These are phyloP conservation scores for Falco rusticolus DNA, from an alignment of 2,797 vertebrate genomes.

Conservation along the genomic window DNA sequence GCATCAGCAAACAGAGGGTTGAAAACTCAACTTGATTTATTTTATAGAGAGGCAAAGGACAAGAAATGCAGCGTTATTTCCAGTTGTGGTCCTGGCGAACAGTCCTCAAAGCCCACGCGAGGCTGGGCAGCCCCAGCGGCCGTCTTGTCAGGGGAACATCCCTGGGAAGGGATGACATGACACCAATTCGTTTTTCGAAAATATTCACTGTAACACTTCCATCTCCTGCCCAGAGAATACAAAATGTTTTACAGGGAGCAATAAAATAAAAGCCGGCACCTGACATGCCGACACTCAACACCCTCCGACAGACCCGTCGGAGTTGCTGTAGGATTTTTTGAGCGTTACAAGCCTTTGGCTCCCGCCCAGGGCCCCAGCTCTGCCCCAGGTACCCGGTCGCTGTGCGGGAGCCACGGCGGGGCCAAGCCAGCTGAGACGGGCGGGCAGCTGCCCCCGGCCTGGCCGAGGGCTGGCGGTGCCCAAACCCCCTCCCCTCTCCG, in stretches of 20 bases:
- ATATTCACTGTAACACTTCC: neutral
- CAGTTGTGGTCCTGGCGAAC: neutral
- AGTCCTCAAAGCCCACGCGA: neutral
- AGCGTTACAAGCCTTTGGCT: neutral
- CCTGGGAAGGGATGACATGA: neutral
- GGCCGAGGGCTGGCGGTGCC: too few relatives aligned
- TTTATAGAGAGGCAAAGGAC: conserved; percentile 27
- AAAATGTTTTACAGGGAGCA: neutral
- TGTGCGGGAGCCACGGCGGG: fast-evolving
- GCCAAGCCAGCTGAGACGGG: neutral
- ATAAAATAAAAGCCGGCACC: neutral
- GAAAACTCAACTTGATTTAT: conserved; percentile 55
- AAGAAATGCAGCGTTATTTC: neutral
- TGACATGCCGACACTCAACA: neutral
- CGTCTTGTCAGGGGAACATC: fast-evolving
- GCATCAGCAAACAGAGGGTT: conserved; percentile 24
- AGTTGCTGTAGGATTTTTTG: neutral
- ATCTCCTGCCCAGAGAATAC: neutral
- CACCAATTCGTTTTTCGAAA: conserved; percentile 8
- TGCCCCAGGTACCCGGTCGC: fast-evolving
- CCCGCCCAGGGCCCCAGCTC: neutral
- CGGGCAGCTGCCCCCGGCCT: too few relatives aligned
- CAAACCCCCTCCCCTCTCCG: neutral
- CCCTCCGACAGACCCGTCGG: neutral
- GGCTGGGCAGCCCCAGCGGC: neutral